Base-by-base conservation (phyloP, 1,140 invertebrate genomes). In the Pectinophora gossypiella region DNA sequence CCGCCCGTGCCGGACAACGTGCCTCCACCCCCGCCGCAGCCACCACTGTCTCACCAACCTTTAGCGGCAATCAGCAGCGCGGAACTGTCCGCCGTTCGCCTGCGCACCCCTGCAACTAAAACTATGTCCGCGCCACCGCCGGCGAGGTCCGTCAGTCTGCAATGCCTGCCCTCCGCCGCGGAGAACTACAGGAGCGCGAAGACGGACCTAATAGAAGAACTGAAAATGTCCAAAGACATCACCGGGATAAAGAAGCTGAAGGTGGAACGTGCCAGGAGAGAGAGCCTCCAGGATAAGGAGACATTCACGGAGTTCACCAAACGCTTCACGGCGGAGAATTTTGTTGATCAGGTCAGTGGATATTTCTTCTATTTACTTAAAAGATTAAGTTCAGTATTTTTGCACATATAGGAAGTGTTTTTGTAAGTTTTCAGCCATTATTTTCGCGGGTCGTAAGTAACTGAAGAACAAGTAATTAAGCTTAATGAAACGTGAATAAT, bases 221-320 rank as follows among this genome's bases (percentile, higher is more conserved):
- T 97, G 27, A 97, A 97, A 83, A 91, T 95, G 85, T 96, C 95
- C 0, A 96, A 95, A 79, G 95, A 97, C 68, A 96, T 97, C 45
- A 92, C 94, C 0, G 96, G 96, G 1, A 96, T 97, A 27, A 95
- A 94, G 77, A 97, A 97, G 76, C 85, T 97, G 85, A 97, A 97
- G 85, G 94, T 96, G 22, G 95, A 97, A 79, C 91, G 94, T 61
- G 94, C 94, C 1, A 93, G 95, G 70, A 91, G 93, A 51, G 94
- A 96, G 76, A 93, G 93, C 63, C 91, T 91, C 16, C 90, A 93
- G 60, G 94, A 95, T 57, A 94, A 95, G 74, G 93, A 94, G 73
- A 90, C 95, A 15, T 94, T 94, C 65, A 91, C 93, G 53, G 94
- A 97, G 80, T 93, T 97, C 55, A 92, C 90, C 0, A 95, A 93